Evolutionary conservation across 2,113 vertebrate genomes (phyloP).

Genomic region (Dromas ardeola): DNA sequence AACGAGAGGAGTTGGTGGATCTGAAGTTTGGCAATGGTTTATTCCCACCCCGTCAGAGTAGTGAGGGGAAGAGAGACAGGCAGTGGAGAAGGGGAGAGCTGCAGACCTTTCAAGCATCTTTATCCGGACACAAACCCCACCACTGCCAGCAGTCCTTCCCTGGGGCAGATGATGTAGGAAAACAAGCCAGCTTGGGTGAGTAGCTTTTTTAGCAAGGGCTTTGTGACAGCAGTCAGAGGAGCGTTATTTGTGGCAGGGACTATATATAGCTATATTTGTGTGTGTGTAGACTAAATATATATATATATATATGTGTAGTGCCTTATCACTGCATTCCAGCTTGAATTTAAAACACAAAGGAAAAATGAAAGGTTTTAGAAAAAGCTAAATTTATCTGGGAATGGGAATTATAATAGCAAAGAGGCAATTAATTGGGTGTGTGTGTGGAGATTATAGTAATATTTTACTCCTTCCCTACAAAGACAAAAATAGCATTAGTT

Average conservation of each 20-base stretch:
- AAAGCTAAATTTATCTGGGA: conserved; percentile 44
- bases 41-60: not conserved
- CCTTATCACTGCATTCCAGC: conserved; percentile 63
- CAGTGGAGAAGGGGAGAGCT: not conserved
- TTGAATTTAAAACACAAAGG: conserved; percentile 36
- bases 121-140: not conserved
- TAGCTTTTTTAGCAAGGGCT: not conserved
- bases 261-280: conserved; percentile 57
- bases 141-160: not conserved
- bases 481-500: not conserved
- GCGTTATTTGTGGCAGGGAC: conserved; percentile 18
- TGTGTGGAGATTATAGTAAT: not conserved
- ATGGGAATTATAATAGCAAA: conserved; percentile 37
- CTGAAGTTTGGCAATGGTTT: not conserved
- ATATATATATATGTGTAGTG: not conserved
- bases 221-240: conserved; percentile 46
- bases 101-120: not conserved
- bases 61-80: not conserved
- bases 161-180: not conserved
- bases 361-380: conserved; percentile 55
- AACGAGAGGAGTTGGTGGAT: not conserved
- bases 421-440: conserved; percentile 9
- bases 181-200: not conserved
- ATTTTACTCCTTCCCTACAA: not conserved
- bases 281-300: conserved; percentile 24